Evolutionary conservation across 2,797 vertebrate species (phyloP).

Genomic region (Melanotaenia boesemani): DNA sequence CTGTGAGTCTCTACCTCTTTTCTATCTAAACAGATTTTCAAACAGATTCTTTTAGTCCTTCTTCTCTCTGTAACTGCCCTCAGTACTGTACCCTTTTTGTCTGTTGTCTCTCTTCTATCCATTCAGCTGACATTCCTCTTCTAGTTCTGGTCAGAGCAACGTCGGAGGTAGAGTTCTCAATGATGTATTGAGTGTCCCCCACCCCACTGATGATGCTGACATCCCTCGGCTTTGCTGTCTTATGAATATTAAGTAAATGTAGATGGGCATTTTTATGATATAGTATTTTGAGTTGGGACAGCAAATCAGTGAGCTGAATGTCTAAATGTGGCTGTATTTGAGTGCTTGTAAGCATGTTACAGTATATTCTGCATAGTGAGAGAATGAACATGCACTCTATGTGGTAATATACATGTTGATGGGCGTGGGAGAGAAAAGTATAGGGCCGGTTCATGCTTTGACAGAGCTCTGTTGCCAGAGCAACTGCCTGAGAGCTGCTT

Average conservation of each 20-base stretch:
- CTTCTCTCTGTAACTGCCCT: slow-evolving; percentile 35
- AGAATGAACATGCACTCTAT: slow-evolving; percentile 14
- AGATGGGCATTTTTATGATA: slow-evolving; percentile 47
- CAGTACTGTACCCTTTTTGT: slow-evolving; percentile 32
- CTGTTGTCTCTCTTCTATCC: slow-evolving; percentile 23
- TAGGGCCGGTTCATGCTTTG: slow-evolving; percentile 50
- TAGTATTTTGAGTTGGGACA: slow-evolving; percentile 45
- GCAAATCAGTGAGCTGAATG: slow-evolving; percentile 45
- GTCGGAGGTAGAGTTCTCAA: slow-evolving; percentile 55
- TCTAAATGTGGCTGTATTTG: neutral
- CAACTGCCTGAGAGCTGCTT: slow-evolving; percentile 70
- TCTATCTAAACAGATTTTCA: slow-evolving; percentile 49
- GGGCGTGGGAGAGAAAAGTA: slow-evolving; percentile 68
- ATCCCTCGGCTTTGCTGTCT: slow-evolving; percentile 51
- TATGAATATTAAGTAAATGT: slow-evolving; percentile 66
- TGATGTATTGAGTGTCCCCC: slow-evolving; percentile 64
- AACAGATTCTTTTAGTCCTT: slow-evolving; percentile 39
- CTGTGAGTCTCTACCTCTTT: slow-evolving; percentile 65
- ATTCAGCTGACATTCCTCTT: slow-evolving; percentile 44
- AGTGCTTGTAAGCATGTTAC: slow-evolving; percentile 10
- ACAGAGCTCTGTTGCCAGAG: slow-evolving; percentile 73
- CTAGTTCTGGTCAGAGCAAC: slow-evolving; percentile 43
- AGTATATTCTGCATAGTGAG: slow-evolving; percentile 5
- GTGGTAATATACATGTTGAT: slow-evolving; percentile 56
- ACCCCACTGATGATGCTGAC: slow-evolving; percentile 62